Base-by-base conservation (phyloP, 2,888 invertebrate genomes). In the Liposcelis brunnea region DNA sequence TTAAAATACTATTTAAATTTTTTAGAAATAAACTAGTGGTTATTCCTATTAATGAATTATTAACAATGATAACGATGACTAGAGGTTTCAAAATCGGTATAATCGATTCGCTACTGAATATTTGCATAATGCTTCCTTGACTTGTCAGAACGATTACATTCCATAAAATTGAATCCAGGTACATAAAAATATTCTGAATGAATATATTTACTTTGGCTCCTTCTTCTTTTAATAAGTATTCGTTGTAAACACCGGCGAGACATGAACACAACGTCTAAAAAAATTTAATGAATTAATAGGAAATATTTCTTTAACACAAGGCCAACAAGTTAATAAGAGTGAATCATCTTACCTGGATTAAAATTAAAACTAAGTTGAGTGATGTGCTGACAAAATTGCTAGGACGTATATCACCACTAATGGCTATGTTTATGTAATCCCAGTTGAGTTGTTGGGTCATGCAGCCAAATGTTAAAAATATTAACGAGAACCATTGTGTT, bases 141-240 rank as follows among this genome's bases (percentile, higher is more conserved):
- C 37, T 47, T 50, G 10, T 14, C 31, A 93, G 66, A 47, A 90
- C 68, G 2, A 75, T 61, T n/a, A 79, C 61, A 62, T 93, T 94
- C 60, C 90, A 91, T n/a, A 90, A 57, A 50, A 94, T 89, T 3
- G 93, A 93, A 62, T 94, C 89, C 21, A 89, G 59, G 61, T 94
- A 94, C 89, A 94, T 91, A 57, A 89, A 94, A 6, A 90, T 77
- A 61, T 94, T 95, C 64, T 94, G 94, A 51, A 93, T 66, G 64
- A 86, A 89, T 56, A 94, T 83, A 58, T 90, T 83, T 0, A 90
- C 80, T 52, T 81, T 77, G 2, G 77, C 74, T 14, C 87, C 87
- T 16, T 49, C 47, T 21, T 80, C 80, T 67, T 94, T 94, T 2
- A 95, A 67, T 44, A 95, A 68, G 63, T 86, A 90, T 60, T 95